Evolutionary conservation across 1,140 invertebrate genomes (phyloP).

Genomic region (Drosophila mayri): DNA sequence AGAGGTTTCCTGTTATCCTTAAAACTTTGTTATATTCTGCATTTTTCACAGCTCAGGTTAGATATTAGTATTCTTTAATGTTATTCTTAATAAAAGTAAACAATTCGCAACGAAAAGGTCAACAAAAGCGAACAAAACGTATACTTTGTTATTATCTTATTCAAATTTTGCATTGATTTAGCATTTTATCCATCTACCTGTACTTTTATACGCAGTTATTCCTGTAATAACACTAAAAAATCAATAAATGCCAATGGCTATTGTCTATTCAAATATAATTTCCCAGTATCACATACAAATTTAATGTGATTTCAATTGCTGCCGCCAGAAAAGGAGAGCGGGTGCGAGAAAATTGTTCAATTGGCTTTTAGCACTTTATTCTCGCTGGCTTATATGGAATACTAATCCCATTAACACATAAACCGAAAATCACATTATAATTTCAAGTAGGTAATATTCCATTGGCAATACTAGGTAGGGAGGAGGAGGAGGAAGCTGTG

Average conservation of each 20-base stretch:
- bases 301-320: conserved; percentile 24
- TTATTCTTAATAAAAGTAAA: not conserved
- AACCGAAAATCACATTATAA: conserved; percentile 42
- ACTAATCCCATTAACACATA: conserved; percentile 66
- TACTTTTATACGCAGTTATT: not conserved
- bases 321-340: conserved; percentile 9
- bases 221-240: conserved; percentile 12
- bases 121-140: not conserved
- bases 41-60: not conserved
- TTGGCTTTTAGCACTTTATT: conserved; percentile 53
- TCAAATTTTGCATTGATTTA: not conserved
- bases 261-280: conserved; percentile 23
- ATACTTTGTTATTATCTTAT: not conserved
- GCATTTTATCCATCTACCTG: not conserved
- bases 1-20: too few relatives aligned
- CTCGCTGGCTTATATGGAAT: conserved; percentile 17
- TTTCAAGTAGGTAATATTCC: conserved; percentile 48
- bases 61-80: too few relatives aligned
- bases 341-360: conserved; percentile 17
- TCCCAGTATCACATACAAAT: conserved; percentile 23
- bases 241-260: not conserved
- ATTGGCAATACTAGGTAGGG: conserved; percentile 25
- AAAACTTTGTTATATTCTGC: too few relatives aligned
- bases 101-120: not conserved
- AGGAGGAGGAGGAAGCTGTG: conserved; percentile 7